These are phyloP conservation scores for Hyposoter dolosus DNA, from an alignment of 2,888 invertebrate genomes.

Conservation along the genomic window DNA sequence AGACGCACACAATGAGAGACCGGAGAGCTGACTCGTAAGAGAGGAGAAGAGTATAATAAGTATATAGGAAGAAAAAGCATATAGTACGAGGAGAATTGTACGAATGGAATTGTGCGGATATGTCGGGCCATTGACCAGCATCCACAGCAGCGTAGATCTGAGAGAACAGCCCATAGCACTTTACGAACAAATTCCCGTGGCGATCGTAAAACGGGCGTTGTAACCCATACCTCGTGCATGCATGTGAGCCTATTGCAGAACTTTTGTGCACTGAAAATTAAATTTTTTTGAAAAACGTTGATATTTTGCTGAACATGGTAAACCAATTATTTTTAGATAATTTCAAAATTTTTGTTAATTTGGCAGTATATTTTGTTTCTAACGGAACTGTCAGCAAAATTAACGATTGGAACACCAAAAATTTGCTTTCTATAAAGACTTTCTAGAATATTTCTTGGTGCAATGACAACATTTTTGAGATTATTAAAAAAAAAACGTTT, in stretches of 20 bases:
- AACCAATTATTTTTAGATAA: no score
- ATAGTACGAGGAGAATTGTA: constrained; percentile 32
- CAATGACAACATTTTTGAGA: no score
- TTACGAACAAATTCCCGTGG: constrained; percentile 64
- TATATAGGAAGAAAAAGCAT: constrained; percentile 20
- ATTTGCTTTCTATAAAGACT: no score
- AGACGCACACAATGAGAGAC: constrained; percentile 18
- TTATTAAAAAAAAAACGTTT: no score
- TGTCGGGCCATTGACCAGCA: constrained; percentile 48
- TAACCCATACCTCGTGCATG: constrained; percentile 56
- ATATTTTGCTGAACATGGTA: no score
- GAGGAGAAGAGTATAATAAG: constrained; percentile 17
- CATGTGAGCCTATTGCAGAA: constrained; percentile 45
- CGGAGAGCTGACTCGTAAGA: not conserved
- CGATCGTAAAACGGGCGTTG: constrained; percentile 66
- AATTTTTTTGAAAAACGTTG: no score
- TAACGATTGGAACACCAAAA: no score
- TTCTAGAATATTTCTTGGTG: no score
- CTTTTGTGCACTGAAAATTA: constrained; percentile 33
- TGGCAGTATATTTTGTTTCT: no score
- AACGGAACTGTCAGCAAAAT: no score
- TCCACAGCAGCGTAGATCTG: constrained; percentile 12
- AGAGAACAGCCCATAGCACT: constrained; percentile 46
- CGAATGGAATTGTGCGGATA: constrained; percentile 36
- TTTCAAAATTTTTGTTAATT: no score